Conservation (phyloP, 2,797 vertebrate species). For the Nyctalus aviator region DNA sequence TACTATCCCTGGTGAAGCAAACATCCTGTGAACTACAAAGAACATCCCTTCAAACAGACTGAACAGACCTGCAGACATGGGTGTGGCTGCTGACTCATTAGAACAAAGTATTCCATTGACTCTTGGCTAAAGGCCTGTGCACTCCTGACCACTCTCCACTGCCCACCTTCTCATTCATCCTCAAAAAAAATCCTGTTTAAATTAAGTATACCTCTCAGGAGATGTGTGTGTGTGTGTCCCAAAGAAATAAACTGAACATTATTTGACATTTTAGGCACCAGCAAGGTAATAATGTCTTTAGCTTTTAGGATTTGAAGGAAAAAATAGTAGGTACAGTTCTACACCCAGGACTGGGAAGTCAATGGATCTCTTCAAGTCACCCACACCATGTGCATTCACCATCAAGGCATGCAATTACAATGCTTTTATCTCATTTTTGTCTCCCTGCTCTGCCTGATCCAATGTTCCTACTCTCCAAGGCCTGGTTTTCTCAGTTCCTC, state of each 20-base stretch:
- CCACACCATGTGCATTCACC: background rate
- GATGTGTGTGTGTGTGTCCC: background rate
- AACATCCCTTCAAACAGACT: background rate
- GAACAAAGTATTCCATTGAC: background rate
- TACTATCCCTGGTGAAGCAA: background rate
- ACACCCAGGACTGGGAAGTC: background rate
- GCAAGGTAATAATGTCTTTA: background rate
- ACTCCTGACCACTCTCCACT: background rate
- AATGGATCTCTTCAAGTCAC: background rate
- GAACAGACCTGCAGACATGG: background rate
- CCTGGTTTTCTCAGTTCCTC: background rate
- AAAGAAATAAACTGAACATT: constrained; percentile 17
- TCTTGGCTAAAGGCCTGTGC: too few species aligned
- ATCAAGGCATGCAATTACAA: background rate
- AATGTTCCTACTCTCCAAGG: background rate
- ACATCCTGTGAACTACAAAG: background rate
- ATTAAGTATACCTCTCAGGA: background rate
- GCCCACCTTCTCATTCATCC: background rate
- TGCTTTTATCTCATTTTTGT: background rate
- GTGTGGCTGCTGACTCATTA: background rate
- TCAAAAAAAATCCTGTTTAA: background rate
- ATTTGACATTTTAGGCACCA: background rate
- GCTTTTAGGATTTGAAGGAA: background rate
- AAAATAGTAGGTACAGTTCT: background rate
- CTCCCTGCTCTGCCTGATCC: background rate